phyloP scores from a whole-genome alignment of 1,140 invertebrate species.

The Whitmania pigra region DNA sequence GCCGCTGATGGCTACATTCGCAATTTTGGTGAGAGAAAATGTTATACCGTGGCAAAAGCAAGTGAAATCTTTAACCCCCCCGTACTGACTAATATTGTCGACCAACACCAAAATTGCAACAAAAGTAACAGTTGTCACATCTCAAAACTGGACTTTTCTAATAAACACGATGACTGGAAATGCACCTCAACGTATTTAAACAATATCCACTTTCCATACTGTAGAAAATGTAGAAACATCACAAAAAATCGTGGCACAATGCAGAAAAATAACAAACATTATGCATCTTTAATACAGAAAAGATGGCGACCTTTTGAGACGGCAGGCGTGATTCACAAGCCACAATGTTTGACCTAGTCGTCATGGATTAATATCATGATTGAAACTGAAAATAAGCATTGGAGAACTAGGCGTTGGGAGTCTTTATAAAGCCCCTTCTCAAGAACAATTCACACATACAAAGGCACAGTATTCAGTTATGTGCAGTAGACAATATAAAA shows the following conservation, averaged over 20 bases:
- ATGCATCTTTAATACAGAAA: slow-evolving; percentile 4
- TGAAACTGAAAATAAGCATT: too few species aligned
- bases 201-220: neutral
- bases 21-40: too few species aligned
- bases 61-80: neutral
- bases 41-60: too few species aligned
- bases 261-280: slow-evolving; percentile 1
- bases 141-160: neutral
- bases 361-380: too few species aligned
- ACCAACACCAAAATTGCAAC: neutral
- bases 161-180: slow-evolving; percentile 3
- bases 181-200: neutral
- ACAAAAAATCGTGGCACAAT: slow-evolving; percentile 1
- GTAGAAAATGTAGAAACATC: slow-evolving; percentile 8
- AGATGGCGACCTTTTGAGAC: neutral
- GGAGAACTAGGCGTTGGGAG: too few species aligned
- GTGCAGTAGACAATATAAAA: too few species aligned
- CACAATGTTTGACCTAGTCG: too few species aligned
- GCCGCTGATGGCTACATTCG: too few species aligned
- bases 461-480: too few species aligned
- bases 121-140: neutral
- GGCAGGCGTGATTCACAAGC: too few species aligned
- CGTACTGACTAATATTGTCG: neutral
- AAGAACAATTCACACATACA: too few species aligned
- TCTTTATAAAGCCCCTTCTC: too few species aligned